Percentiles rank a stretch among this genome's conserved stretches.
These are phyloP conservation scores for Nettapus auritus DNA, from an alignment of 2,113 vertebrate species.

Conservation along the genomic window DNA sequence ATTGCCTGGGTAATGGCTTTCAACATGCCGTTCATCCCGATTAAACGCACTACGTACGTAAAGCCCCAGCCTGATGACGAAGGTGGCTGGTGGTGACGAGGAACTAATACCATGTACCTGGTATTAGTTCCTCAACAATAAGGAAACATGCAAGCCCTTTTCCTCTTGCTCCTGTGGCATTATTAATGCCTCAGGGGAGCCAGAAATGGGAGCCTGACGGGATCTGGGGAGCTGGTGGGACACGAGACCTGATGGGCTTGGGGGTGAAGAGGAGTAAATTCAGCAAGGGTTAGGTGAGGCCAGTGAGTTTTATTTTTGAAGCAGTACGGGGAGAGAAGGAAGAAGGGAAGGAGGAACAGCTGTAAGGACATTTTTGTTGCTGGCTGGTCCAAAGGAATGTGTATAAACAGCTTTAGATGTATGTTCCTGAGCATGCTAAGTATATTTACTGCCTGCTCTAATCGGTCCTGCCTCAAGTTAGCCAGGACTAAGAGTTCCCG, in stretches of 20 bases:
- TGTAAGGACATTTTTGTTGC: slow-evolving; percentile 59
- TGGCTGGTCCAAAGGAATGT: slow-evolving; percentile 58
- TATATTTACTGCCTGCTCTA: slow-evolving; percentile 63
- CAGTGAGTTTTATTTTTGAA: slow-evolving; percentile 38
- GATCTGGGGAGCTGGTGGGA: background rate
- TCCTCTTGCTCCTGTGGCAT: background rate
- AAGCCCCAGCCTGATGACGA: slow-evolving; percentile 1
- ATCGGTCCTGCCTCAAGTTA: slow-evolving; percentile 56
- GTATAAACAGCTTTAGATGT: slow-evolving; percentile 65
- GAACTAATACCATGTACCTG: too few species aligned
- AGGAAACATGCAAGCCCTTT: background rate
- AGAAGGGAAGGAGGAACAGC: slow-evolving; percentile 40
- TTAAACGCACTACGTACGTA: background rate
- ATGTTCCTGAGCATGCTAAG: slow-evolving; percentile 61
- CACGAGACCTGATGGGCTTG: background rate
- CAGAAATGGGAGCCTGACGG: background rate
- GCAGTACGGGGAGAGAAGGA: background rate
- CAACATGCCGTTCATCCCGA: background rate
- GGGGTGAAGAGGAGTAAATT: background rate
- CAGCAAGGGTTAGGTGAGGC: slow-evolving; percentile 51
- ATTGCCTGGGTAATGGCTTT: background rate
- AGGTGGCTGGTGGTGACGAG: background rate
- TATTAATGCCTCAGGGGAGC: background rate
- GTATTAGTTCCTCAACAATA: background rate
- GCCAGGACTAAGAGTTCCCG: slow-evolving; percentile 57